These are phyloP conservation scores for Danionella cerebrum DNA, from an alignment of 2,113 vertebrate species.

Conservation along the genomic window DNA sequence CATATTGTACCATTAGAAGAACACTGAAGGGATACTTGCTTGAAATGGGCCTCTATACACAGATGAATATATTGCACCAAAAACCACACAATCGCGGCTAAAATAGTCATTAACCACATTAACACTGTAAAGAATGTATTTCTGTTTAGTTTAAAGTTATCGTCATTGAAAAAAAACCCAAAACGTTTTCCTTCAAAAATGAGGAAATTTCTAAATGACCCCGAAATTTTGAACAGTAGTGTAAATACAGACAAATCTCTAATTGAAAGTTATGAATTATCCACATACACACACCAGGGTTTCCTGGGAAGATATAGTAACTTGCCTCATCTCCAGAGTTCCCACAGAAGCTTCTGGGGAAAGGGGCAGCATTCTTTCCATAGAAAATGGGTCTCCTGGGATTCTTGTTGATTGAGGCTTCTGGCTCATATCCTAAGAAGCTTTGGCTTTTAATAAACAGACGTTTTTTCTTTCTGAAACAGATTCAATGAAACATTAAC, in stretches of 20 bases:
- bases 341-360: not conserved
- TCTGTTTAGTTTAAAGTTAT: too few species aligned
- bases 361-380: constrained; percentile 28
- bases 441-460: constrained; percentile 4
- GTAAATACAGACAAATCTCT: not conserved
- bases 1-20: too few species aligned
- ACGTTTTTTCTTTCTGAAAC: not conserved
- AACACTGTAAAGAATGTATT: too few species aligned
- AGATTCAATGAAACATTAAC: not conserved
- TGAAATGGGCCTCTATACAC: too few species aligned
- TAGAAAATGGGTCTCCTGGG: constrained; percentile 16
- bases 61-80: too few species aligned
- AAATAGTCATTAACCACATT: too few species aligned
- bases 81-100: too few species aligned
- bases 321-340: not conserved
- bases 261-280: constrained; percentile 1
- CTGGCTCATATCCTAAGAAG: constrained; percentile 3
- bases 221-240: too few species aligned
- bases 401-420: not conserved
- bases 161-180: too few species aligned
- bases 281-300: not conserved
- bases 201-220: too few species aligned
- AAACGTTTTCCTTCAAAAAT: too few species aligned
- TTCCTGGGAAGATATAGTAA: not conserved
- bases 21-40: too few species aligned